Percentiles rank a stretch among this genome's conserved stretches.
Conservation (phyloP, 2,113 vertebrate genomes). For the Rissa tridactyla region DNA sequence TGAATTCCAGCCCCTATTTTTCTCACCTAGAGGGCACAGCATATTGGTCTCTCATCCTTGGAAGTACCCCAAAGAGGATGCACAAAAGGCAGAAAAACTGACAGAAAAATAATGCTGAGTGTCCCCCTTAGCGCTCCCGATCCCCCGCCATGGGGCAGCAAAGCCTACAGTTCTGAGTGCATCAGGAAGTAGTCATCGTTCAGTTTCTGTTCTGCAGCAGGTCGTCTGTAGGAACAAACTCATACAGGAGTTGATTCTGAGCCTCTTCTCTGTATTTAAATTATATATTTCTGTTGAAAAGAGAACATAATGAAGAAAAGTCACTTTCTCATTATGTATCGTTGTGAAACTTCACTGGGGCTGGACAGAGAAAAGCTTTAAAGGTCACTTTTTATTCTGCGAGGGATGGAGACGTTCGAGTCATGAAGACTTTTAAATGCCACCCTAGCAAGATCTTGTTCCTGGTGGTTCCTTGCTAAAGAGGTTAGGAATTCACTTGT, state of each 20-base stretch:
- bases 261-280: slow-evolving; percentile 53
- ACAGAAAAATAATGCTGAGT: slow-evolving; percentile 19
- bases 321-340: neutral
- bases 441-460: neutral
- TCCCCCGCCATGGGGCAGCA: neutral
- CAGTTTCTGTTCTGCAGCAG: slow-evolving; percentile 54
- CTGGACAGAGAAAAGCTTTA: neutral
- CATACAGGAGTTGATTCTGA: slow-evolving; percentile 18
- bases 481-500: too few species aligned
- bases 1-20: slow-evolving; percentile 40
- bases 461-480: neutral
- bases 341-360: neutral
- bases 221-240: slow-evolving; percentile 42
- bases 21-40: slow-evolving; percentile 38
- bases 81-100: slow-evolving; percentile 45
- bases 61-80: slow-evolving; percentile 7
- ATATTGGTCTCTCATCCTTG: neutral
- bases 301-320: neutral
- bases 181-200: slow-evolving; percentile 53
- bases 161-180: slow-evolving; percentile 57
- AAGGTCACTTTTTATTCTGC: neutral
- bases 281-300: slow-evolving; percentile 30
- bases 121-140: slow-evolving; percentile 19
- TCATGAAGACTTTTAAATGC: neutral
- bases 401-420: too few species aligned